These are phyloP conservation scores for Troglohyphantes excavatus DNA, from an alignment of 2,888 invertebrate species.

Conservation along the genomic window DNA sequence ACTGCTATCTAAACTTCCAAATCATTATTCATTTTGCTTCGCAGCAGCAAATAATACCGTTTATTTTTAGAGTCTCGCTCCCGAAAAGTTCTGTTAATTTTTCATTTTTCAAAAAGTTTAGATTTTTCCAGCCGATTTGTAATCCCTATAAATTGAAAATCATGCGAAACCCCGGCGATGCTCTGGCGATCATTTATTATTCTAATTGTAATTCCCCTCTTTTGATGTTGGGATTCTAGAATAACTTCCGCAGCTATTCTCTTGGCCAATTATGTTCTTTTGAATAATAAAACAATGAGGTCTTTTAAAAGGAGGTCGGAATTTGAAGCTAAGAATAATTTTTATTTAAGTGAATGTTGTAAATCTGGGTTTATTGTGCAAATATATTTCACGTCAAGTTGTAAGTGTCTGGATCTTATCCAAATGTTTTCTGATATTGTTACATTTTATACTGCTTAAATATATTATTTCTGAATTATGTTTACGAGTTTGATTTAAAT, in stretches of 20 bases:
- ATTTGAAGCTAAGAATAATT: neutral
- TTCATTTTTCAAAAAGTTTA: constrained; percentile 53
- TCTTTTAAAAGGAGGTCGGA: neutral
- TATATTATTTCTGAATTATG: too few relatives aligned
- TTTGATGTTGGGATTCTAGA: neutral
- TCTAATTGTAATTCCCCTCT: constrained; percentile 12
- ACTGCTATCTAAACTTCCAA: constrained; percentile 62
- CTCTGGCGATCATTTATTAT: constrained; percentile 42
- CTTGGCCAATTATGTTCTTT: constrained; percentile 19
- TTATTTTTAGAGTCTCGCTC: constrained; percentile 63
- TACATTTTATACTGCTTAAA: too few relatives aligned
- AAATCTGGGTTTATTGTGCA: too few relatives aligned
- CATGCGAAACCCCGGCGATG: neutral
- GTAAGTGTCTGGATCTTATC: too few relatives aligned
- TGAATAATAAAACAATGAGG: constrained; percentile 5
- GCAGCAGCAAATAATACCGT: constrained; percentile 66
- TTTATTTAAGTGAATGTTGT: too few relatives aligned
- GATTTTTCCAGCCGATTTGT: constrained; percentile 17
- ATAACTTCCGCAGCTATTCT: neutral
- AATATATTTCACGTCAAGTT: too few relatives aligned
- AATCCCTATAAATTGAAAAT: constrained; percentile 59
- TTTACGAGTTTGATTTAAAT: too few relatives aligned
- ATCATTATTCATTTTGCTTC: constrained; percentile 57
- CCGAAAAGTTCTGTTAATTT: constrained; percentile 39
- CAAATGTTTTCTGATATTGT: too few relatives aligned